A percentile compares a stretch with the other conserved stretches of the same genome.
Conservation (phyloP, 2,888 invertebrate genomes). For the Dascillus cervinus region DNA sequence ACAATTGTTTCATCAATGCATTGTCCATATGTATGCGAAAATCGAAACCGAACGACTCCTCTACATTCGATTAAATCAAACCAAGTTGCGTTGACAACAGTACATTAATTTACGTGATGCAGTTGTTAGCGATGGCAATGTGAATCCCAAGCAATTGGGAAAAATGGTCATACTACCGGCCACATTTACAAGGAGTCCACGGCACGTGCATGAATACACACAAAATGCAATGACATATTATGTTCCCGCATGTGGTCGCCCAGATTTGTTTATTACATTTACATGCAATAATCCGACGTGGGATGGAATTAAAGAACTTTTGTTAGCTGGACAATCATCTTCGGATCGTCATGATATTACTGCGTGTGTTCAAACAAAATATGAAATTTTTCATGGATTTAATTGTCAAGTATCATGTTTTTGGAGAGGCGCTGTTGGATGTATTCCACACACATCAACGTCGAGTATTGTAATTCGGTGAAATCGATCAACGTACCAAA, state of each 20-base stretch:
- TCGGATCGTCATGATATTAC: conserved; percentile 2
- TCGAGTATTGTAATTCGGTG: too few relatives aligned
- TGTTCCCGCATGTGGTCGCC: background rate
- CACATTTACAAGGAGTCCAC: background rate
- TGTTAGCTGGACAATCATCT: conserved; percentile 1
- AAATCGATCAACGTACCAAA: too few relatives aligned
- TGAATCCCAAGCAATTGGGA: background rate
- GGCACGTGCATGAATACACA: too few relatives aligned
- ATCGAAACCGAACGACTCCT: conserved; percentile 28
- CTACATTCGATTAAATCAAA: conserved; percentile 26
- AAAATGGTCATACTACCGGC: conserved; percentile 2
- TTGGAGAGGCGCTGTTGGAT: too few relatives aligned
- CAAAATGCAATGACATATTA: conserved; percentile 2
- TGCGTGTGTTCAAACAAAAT: conserved; percentile 3
- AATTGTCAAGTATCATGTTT: too few relatives aligned
- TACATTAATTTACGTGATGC: too few relatives aligned
- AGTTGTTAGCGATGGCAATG: too few relatives aligned
- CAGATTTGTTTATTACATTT: conserved; percentile 2
- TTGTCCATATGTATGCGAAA: conserved; percentile 33
- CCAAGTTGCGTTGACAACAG: conserved; percentile 25
- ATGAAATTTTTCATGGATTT: too few relatives aligned
- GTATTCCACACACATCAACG: too few relatives aligned
- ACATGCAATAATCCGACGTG: conserved; percentile 1
- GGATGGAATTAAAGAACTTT: conserved; percentile 1
- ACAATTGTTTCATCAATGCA: conserved; percentile 26